Evolutionary conservation across 2,888 invertebrate species (phyloP), one percentile per base, ranked within the genome.

Genomic region (Cabera pusaria): DNA sequence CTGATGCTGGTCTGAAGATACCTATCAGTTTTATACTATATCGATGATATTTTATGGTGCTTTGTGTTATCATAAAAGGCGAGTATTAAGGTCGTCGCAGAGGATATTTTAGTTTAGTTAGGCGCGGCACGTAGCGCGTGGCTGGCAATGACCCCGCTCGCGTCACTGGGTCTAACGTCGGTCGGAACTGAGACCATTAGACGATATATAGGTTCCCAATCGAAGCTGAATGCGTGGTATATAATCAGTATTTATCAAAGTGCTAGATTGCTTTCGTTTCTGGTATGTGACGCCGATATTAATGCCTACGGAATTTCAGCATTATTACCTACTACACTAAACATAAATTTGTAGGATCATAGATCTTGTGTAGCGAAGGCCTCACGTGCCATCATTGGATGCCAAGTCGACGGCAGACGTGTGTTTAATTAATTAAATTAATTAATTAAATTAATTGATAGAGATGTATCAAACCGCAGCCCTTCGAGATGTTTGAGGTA

Each of bases 41-140:
- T n/a, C 45, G 31, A 44, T 56, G 49, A 52, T 60, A 48, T 46
- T 46, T 81, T 72, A 81, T 78, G 66, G 58, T 56, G 69, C 78
- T 79, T 81, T 82, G 81, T 80, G 66, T 45, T 67, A 60, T 71
- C 73, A 62, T 72, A 77, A 70, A 80, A 69, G 80, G 76, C 59
- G 50, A 58, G 56, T 19, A 52, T 61, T 24, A 63, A 71, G 72
- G 73, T 56, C 64, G 61, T 37, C 37, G 32, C 36, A 32, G 62
- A 74, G 77, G 74, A 78, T 73, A 65, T 61, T 50, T 23, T 50
- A 44, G 24, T 20, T 58, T 58, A 56, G 38, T 36, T 10, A 64
- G 51, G 52, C 71, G 6, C 31, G 52, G 62, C 85, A 82, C 84
- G 84, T 79, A 55, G 19, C 1, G 6, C 12, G 42, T 52, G 53